phyloP scores from a whole-genome alignment of 2,113 vertebrate genomes.

The Chelonoidis abingdonii region DNA sequence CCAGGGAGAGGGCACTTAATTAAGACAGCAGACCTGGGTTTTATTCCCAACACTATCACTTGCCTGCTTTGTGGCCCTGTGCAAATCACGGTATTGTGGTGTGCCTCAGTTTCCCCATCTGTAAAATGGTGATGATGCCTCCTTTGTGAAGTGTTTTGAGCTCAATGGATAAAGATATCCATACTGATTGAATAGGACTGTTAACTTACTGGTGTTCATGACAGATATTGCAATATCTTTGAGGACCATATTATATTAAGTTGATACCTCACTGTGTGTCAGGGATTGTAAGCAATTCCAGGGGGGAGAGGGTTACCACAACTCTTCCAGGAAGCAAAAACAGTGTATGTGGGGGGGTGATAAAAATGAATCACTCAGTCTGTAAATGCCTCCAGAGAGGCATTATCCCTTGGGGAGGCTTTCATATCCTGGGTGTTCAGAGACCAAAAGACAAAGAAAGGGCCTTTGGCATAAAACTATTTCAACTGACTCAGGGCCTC shows the following conservation, averaged over 20 bases:
- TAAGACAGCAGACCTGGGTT: neutral
- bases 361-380: neutral
- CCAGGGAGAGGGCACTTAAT: neutral
- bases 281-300: neutral
- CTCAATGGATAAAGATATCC: neutral
- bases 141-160: neutral
- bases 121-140: neutral
- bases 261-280: neutral
- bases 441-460: neutral
- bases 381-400: neutral
- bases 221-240: neutral
- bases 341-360: neutral
- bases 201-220: neutral
- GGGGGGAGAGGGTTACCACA: neutral
- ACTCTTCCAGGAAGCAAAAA: neutral
- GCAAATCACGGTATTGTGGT: rapidly evolving
- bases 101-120: neutral
- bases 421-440: neutral
- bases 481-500: neutral
- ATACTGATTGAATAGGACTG: neutral
- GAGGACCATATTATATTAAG: neutral
- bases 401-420: neutral
- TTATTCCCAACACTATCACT: neutral
- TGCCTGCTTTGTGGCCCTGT: neutral
- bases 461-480: neutral